phyloP scores from a whole-genome alignment of 2,888 invertebrate genomes.

The Protophormia terraenovae region DNA sequence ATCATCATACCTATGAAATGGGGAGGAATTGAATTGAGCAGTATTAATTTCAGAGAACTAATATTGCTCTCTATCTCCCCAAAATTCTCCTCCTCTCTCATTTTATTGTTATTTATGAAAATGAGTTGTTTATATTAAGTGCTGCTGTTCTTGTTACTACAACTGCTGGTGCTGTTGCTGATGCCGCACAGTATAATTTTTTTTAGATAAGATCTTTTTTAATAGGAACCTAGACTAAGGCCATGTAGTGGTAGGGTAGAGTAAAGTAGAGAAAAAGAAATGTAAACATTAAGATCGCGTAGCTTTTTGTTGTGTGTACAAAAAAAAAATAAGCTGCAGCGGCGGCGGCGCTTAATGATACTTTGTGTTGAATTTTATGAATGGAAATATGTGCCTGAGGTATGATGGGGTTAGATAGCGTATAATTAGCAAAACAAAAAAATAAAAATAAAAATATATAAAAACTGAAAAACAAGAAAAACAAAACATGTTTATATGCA shows the following conservation, averaged over 20 bases:
- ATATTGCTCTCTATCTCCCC: not conserved
- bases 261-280: constrained; percentile 40
- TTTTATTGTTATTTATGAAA: constrained; percentile 34
- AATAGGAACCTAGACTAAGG: constrained; percentile 16
- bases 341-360: constrained; percentile 64
- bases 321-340: constrained; percentile 14
- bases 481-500: constrained; percentile 49
- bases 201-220: constrained; percentile 59
- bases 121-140: constrained; percentile 44
- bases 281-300: constrained; percentile 64
- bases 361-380: constrained; percentile 67
- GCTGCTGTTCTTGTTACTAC: constrained; percentile 37
- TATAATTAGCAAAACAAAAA: constrained; percentile 63
- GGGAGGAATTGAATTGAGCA: constrained; percentile 43
- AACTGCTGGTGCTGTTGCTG: constrained; percentile 2
- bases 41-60: constrained; percentile 12
- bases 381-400: constrained; percentile 65
- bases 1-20: constrained; percentile 26
- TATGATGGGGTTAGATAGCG: constrained; percentile 68
- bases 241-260: not conserved
- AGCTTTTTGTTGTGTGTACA: constrained; percentile 26
- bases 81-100: not conserved
- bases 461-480: constrained; percentile 34
- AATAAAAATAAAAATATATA: constrained; percentile 4
- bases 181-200: constrained; percentile 37